These are phyloP conservation scores for Galaxias olidus DNA, from an alignment of 2,797 vertebrate genomes.

Conservation along the genomic window DNA sequence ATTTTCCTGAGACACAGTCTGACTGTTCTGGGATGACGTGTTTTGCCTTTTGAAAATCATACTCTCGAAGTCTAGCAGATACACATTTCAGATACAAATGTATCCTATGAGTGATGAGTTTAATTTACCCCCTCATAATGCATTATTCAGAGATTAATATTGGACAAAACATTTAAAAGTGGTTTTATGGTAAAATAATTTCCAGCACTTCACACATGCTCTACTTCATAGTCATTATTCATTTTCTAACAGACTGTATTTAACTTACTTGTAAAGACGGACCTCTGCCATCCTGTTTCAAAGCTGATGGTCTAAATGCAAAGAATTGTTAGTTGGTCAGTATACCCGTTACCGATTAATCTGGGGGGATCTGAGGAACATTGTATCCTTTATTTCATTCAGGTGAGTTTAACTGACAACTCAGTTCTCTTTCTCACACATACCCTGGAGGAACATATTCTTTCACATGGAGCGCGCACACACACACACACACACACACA, in stretches of 20 bases:
- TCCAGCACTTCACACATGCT: conserved; percentile 16
- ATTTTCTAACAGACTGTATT: too few species aligned
- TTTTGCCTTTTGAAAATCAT: conserved; percentile 60
- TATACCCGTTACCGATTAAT: too few species aligned
- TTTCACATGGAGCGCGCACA: not conserved
- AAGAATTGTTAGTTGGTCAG: too few species aligned
- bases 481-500: conserved; percentile 2
- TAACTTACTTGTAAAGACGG: too few species aligned
- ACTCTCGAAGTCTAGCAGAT: conserved; percentile 57
- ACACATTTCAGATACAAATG: conserved; percentile 29
- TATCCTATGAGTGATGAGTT: conserved; percentile 72
- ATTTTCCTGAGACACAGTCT: conserved; percentile 65
- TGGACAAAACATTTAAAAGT: conserved; percentile 60
- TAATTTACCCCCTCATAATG: conserved; percentile 70
- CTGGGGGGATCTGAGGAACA: too few species aligned
- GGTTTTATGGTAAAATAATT: not conserved
- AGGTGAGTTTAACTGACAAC: too few species aligned
- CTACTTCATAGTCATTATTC: too few species aligned
- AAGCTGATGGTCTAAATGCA: too few species aligned
- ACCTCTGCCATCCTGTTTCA: too few species aligned
- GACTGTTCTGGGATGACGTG: conserved; percentile 41
- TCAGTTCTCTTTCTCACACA: too few species aligned
- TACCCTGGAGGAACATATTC: too few species aligned
- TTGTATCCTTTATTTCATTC: too few species aligned
- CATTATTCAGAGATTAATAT: conserved; percentile 76